Percentiles rank a stretch among this genome's conserved stretches.
These are phyloP conservation scores for Oryzias melastigma DNA, from an alignment of 2,113 vertebrate species.

Conservation along the genomic window DNA sequence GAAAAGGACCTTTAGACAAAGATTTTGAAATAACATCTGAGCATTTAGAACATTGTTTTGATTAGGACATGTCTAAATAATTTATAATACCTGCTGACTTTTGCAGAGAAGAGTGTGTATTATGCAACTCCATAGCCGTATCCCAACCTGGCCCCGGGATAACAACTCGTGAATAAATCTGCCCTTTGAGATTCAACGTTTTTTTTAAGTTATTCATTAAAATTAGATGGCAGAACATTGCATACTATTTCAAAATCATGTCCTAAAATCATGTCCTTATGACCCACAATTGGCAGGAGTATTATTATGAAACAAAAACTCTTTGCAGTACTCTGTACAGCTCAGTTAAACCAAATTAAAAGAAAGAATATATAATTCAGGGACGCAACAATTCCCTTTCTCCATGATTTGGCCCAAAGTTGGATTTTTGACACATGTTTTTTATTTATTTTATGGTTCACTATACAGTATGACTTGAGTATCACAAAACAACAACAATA, in stretches of 20 bases:
- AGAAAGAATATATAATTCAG: no score
- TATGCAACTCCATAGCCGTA: slow-evolving; percentile 15
- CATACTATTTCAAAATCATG: slow-evolving; percentile 12
- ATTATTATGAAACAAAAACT: no score
- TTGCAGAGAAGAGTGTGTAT: slow-evolving; percentile 33
- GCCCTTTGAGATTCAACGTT: slow-evolving; percentile 1
- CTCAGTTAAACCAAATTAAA: no score
- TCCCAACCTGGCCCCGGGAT: background rate
- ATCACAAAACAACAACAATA: no score
- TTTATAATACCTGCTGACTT: slow-evolving; percentile 41
- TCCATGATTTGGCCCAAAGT: no score
- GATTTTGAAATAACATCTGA: slow-evolving; percentile 56
- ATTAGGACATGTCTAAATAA: slow-evolving; percentile 60
- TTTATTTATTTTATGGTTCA: no score
- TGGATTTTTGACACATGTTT: no score
- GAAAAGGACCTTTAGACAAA: slow-evolving; percentile 49
- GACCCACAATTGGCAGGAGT: background rate
- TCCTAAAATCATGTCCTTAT: slow-evolving; percentile 13
- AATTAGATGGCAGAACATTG: slow-evolving; percentile 8
- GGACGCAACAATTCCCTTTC: no score
- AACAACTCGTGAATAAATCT: slow-evolving; percentile 35
- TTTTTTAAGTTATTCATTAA: slow-evolving; percentile 25
- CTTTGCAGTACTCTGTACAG: no score
- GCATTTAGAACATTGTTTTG: slow-evolving; percentile 42
- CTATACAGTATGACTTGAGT: no score